Conservation (phyloP, 1,140 invertebrate genomes). For the Drosophila ficusphila region DNA sequence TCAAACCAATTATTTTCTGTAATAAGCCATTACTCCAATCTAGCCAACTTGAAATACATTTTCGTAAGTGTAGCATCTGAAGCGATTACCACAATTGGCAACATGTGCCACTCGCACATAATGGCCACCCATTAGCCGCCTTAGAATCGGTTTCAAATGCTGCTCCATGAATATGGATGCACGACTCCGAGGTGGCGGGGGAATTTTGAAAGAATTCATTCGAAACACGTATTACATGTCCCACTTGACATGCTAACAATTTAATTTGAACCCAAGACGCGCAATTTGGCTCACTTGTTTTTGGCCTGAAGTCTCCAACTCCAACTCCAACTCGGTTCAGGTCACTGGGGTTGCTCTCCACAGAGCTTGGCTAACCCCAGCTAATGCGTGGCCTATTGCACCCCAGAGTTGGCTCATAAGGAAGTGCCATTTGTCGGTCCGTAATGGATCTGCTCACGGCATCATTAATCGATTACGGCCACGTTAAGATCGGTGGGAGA, state of each 20-base stretch:
- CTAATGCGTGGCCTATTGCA: conserved; percentile 6
- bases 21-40: no score
- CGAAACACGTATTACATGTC: conserved; percentile 65
- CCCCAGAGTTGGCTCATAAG: conserved; percentile 18
- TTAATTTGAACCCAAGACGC: conserved; percentile 73
- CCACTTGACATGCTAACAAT: conserved; percentile 79
- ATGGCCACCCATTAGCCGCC: conserved; percentile 38
- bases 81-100: conserved; percentile 41
- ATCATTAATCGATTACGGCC: conserved; percentile 43
- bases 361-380: conserved; percentile 6
- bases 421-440: conserved; percentile 20
- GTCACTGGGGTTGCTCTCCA: conserved; percentile 23
- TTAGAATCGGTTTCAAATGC: conserved; percentile 49
- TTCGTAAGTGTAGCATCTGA: conserved; percentile 3
- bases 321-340: conserved; percentile 36
- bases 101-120: conserved; percentile 20
- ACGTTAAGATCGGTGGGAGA: conserved; percentile 19
- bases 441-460: conserved; percentile 54
- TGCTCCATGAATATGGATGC: conserved; percentile 22
- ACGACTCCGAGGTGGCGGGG: conserved; percentile 1
- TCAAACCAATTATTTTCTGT: no score
- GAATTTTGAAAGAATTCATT: conserved; percentile 70
- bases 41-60: background rate
- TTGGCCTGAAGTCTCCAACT: conserved; percentile 25
- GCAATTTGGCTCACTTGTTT: conserved; percentile 47